Percentiles rank a stretch among this genome's conserved stretches.
Conservation (phyloP, 35 echinoderm and acorn worm species). For the Apostichopus parvimensis region DNA sequence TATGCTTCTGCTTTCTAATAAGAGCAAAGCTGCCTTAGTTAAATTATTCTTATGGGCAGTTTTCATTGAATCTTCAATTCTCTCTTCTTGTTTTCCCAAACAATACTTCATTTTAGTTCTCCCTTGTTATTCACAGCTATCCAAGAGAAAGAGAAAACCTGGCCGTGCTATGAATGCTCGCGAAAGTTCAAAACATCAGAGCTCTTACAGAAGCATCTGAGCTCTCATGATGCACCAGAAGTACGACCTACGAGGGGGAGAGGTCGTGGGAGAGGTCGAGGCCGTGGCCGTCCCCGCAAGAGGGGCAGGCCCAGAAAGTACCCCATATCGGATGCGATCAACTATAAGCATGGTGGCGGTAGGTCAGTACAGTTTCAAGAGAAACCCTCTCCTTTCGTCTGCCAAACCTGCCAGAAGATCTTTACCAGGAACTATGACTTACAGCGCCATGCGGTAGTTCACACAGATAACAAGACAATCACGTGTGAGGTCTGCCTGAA, state of each 20-base stretch:
- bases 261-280: constrained; percentile 47
- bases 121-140: constrained; percentile 59
- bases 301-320: constrained; percentile 84
- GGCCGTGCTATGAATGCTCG: constrained; percentile 96
- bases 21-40: too few relatives aligned
- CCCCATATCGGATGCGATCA: constrained; percentile 48
- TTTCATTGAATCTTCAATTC: too few relatives aligned
- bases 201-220: constrained; percentile 89
- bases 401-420: constrained; percentile 74
- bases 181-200: constrained; percentile 92
- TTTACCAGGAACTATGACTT: constrained; percentile 87
- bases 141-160: constrained; percentile 95
- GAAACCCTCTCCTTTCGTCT: constrained; percentile 64
- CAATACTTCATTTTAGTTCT: too few relatives aligned
- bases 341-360: constrained; percentile 34
- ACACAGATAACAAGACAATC: constrained; percentile 93
- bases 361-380: constrained; percentile 53
- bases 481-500: constrained; percentile 91
- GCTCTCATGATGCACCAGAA: constrained; percentile 81
- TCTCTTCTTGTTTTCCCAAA: too few relatives aligned
- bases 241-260: constrained; percentile 46
- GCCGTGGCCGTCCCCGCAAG: constrained; percentile 31
- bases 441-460: constrained; percentile 83
- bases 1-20: too few relatives aligned
- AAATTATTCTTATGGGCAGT: too few relatives aligned